Conservation (phyloP, 2,888 invertebrate genomes). For the Thera obeliscata region DNA sequence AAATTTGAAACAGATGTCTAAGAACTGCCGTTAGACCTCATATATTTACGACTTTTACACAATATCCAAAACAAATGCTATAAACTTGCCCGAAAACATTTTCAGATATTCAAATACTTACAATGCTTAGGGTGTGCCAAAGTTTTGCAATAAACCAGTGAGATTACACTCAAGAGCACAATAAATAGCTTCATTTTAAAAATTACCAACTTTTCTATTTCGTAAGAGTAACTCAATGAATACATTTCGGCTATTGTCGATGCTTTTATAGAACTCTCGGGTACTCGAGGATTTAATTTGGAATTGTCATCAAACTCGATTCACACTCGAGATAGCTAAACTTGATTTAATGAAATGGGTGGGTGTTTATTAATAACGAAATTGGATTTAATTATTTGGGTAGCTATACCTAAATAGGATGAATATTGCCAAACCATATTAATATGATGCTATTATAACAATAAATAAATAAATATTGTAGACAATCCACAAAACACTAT, state of each 20-base stretch:
- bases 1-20: too few relatives aligned
- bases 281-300: slow-evolving; percentile 53
- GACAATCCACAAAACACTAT: too few relatives aligned
- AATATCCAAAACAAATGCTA: slow-evolving; percentile 3
- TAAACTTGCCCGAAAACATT: neutral
- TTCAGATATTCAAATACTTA: slow-evolving; percentile 43
- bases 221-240: slow-evolving; percentile 39
- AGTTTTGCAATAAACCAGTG: slow-evolving; percentile 57
- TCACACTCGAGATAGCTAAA: slow-evolving; percentile 44
- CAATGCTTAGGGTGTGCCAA: slow-evolving; percentile 49
- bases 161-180: slow-evolving; percentile 53
- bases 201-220: slow-evolving; percentile 42
- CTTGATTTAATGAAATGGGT: slow-evolving; percentile 34
- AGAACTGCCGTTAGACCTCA: neutral
- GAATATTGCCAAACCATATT: too few relatives aligned
- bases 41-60: neutral
- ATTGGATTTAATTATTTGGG: neutral
- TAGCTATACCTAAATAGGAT: neutral
- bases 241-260: slow-evolving; percentile 27
- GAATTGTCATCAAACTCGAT: slow-evolving; percentile 41
- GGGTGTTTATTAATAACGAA: slow-evolving; percentile 1
- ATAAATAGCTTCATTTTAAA: slow-evolving; percentile 60
- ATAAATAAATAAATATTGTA: too few relatives aligned
- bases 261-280: slow-evolving; percentile 50
- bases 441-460: too few relatives aligned